phyloP scores from a whole-genome alignment of 1,140 invertebrate species.

The Eriosoma lanigerum region DNA sequence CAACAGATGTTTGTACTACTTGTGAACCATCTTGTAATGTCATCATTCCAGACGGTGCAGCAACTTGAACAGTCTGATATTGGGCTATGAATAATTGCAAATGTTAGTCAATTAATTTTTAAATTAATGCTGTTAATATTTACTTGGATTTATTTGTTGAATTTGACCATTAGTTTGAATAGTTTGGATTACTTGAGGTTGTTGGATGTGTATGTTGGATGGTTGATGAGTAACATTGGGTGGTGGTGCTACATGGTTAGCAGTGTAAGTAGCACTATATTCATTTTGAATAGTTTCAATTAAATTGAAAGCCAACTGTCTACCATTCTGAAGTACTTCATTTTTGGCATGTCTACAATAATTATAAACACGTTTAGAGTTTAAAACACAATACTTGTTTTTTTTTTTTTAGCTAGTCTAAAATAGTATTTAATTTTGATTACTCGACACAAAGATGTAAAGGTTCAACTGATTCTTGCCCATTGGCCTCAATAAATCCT shows the following conservation, averaged over 20 bases:
- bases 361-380: not conserved
- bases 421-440: slow-evolving; percentile 55
- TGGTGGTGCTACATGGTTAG: slow-evolving; percentile 55
- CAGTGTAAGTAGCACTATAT: slow-evolving; percentile 57
- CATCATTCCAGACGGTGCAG: slow-evolving; percentile 43
- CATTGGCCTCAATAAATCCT: slow-evolving; percentile 66
- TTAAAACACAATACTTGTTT: not conserved
- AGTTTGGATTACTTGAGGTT: slow-evolving; percentile 41
- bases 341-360: slow-evolving; percentile 66
- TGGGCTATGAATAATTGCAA: slow-evolving; percentile 5
- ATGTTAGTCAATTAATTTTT: not conserved
- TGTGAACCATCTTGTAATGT: slow-evolving; percentile 37
- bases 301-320: slow-evolving; percentile 73
- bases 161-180: slow-evolving; percentile 46
- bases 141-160: slow-evolving; percentile 41
- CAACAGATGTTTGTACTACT: slow-evolving; percentile 43
- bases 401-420: not conserved
- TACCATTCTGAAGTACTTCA: slow-evolving; percentile 71
- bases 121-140: not conserved
- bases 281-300: slow-evolving; percentile 80
- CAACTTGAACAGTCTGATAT: slow-evolving; percentile 48
- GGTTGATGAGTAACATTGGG: slow-evolving; percentile 55
- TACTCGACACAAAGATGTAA: slow-evolving; percentile 76
- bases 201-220: slow-evolving; percentile 12
- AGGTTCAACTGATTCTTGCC: slow-evolving; percentile 74